phyloP scores from a whole-genome alignment of 2,888 invertebrate species.

The Thecocarcelia acutangulata region DNA sequence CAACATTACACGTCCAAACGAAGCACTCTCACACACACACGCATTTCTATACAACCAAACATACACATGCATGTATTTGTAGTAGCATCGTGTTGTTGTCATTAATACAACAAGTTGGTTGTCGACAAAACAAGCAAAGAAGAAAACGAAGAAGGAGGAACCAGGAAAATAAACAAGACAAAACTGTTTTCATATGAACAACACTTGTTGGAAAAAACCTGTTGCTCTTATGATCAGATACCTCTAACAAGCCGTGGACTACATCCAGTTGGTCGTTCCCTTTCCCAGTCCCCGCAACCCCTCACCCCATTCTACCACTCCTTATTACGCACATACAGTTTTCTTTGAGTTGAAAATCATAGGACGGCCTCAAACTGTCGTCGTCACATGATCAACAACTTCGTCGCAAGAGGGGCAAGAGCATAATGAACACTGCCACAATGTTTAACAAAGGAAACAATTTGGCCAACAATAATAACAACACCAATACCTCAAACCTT shows the following conservation, averaged over 20 bases:
- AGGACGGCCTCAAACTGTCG: constrained; percentile 48
- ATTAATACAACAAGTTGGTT: constrained; percentile 22
- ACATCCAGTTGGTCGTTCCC: constrained; percentile 46
- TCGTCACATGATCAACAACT: constrained; percentile 39
- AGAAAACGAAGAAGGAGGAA: constrained; percentile 51
- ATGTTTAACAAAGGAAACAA: constrained; percentile 62
- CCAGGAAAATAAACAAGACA: constrained; percentile 57
- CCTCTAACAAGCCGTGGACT: constrained; percentile 41
- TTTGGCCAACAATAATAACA: constrained; percentile 40
- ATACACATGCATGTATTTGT: background rate
- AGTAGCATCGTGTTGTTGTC: constrained; percentile 56
- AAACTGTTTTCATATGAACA: constrained; percentile 56
- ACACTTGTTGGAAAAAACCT: constrained; percentile 68
- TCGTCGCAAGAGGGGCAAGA: constrained; percentile 47
- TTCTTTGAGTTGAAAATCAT: constrained; percentile 2
- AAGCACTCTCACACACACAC: background rate
- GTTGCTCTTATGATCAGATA: constrained; percentile 67
- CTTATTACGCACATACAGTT: background rate
- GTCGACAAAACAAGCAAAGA: constrained; percentile 41
- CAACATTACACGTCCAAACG: constrained; percentile 44
- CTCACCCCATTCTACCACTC: constrained; percentile 5
- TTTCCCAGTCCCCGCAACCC: constrained; percentile 45
- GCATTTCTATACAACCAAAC: background rate
- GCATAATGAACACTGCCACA: constrained; percentile 28
- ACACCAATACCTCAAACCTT: constrained; percentile 38